A percentile compares a stretch with the other conserved stretches of the same genome.
Evolutionary conservation across 2,888 invertebrate species (phyloP).

Genomic region (Diadegma fenestrale): DNA sequence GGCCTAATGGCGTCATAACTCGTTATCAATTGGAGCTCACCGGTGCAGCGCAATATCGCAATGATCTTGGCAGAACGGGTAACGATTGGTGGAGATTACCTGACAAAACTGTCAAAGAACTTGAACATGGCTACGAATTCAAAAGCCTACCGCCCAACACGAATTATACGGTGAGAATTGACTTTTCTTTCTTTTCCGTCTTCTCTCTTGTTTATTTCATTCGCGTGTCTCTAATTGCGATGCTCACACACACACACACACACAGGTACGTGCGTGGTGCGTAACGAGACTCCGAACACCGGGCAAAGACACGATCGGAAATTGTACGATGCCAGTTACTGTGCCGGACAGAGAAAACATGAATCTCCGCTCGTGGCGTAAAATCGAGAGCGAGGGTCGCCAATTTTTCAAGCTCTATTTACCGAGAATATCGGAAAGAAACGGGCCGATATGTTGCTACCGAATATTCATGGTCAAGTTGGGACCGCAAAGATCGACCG

Average conservation of each 20-base stretch:
- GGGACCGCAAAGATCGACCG: constrained; percentile 87
- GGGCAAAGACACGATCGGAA: constrained; percentile 88
- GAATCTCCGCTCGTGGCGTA: constrained; percentile 88
- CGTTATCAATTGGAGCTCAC: constrained; percentile 90
- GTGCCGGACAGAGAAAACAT: constrained; percentile 89
- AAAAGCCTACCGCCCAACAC: constrained; percentile 93
- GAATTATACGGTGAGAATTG: constrained; percentile 90
- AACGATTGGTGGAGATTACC: constrained; percentile 87
- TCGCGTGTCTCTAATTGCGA: not conserved
- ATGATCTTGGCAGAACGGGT: constrained; percentile 85
- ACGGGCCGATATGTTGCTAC: constrained; percentile 95
- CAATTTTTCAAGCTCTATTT: constrained; percentile 91
- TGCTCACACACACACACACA: too few species aligned
- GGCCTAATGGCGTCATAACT: constrained; percentile 92
- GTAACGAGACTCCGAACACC: constrained; percentile 91
- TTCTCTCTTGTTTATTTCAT: not conserved
- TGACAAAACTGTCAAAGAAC: constrained; percentile 87
- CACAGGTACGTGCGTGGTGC: constrained; percentile 88
- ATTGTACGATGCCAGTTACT: constrained; percentile 90
- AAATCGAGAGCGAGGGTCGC: constrained; percentile 88
- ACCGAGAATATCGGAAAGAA: constrained; percentile 92
- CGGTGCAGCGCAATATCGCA: constrained; percentile 85
- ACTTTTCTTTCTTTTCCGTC: not conserved
- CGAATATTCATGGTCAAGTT: constrained; percentile 92
- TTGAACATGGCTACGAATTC: constrained; percentile 86